Conservation (phyloP, 2,888 invertebrate genomes). For the Microctonus brassicae region DNA sequence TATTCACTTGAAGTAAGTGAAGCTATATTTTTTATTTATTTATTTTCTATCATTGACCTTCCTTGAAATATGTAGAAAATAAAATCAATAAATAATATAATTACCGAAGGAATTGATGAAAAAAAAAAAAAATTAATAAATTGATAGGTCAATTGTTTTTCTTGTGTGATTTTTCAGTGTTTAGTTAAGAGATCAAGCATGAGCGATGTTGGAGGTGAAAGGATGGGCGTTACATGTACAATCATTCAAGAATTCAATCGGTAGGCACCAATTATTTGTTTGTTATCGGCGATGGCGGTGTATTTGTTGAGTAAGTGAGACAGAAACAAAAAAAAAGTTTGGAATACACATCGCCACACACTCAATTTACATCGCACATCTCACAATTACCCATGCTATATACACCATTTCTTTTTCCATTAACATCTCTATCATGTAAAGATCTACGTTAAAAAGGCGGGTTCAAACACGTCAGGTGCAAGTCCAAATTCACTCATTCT, state of each 20-base stretch:
- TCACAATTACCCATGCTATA: not conserved
- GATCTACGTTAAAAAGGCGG: slow-evolving; percentile 54
- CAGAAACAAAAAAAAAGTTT: not conserved
- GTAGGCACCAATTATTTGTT: not conserved
- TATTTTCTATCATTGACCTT: not conserved
- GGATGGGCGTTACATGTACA: not conserved
- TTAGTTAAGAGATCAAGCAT: not conserved
- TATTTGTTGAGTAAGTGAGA: not conserved
- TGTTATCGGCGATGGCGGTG: not conserved
- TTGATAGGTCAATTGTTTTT: not conserved
- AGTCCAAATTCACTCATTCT: slow-evolving; percentile 36
- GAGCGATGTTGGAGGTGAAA: not conserved
- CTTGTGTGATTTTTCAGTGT: not conserved
- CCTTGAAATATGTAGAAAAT: not conserved
- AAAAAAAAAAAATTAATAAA: not conserved
- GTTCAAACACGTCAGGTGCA: slow-evolving; percentile 60
- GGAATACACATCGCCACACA: not conserved
- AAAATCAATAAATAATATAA: no score
- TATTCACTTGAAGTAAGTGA: no score
- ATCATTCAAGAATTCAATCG: slow-evolving; percentile 1
- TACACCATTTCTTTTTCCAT: slow-evolving; percentile 44
- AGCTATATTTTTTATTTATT: not conserved
- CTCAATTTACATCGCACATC: not conserved
- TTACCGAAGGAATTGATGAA: not conserved
- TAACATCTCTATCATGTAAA: slow-evolving; percentile 54